Evolutionary conservation across 2,888 invertebrate species (phyloP).

Genomic region (Drosophila gaucha): DNA sequence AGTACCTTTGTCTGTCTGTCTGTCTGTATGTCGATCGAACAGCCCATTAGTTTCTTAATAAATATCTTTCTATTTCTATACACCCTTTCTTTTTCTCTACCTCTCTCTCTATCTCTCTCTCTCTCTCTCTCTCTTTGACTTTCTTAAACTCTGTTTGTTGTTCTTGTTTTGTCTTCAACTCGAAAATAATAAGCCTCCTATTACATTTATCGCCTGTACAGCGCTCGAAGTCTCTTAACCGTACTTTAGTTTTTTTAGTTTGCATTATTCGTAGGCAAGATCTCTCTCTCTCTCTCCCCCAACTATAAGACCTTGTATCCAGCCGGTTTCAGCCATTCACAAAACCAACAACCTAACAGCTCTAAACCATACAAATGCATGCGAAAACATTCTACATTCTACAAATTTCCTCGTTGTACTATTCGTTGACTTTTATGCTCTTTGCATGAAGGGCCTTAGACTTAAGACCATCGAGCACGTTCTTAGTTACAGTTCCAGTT

Average conservation of each 20-base stretch:
- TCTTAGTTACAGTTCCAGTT: conserved; percentile 15
- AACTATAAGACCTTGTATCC: conserved; percentile 10
- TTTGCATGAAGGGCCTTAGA: conserved; percentile 38
- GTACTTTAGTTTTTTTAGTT: conserved; percentile 6
- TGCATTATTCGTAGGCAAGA: conserved; percentile 24
- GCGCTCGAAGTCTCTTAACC: conserved; percentile 4
- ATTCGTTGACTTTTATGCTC: conserved; percentile 13
- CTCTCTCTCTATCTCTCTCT: conserved; percentile 13
- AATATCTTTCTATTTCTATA: conserved; percentile 16
- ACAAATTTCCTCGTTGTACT: neutral
- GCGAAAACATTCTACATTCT: conserved; percentile 3
- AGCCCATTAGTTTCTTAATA: neutral
- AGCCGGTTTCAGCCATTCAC: conserved; percentile 26
- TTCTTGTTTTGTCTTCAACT: conserved; percentile 56
- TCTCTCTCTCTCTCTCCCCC: conserved; percentile 12
- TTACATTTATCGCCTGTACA: conserved; percentile 21
- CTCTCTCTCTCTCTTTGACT: conserved; percentile 18
- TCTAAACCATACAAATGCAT: conserved; percentile 41
- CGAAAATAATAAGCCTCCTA: neutral
- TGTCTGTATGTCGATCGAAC: conserved; percentile 35
- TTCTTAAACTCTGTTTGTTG: conserved; percentile 61
- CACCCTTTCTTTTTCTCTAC: conserved; percentile 2
- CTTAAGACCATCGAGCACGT: conserved; percentile 19
- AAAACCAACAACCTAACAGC: conserved; percentile 34
- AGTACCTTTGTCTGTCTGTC: conserved; percentile 40